These are phyloP conservation scores for Helicorthomorpha holstii DNA, from an alignment of 1,140 invertebrate genomes.

Conservation along the genomic window DNA sequence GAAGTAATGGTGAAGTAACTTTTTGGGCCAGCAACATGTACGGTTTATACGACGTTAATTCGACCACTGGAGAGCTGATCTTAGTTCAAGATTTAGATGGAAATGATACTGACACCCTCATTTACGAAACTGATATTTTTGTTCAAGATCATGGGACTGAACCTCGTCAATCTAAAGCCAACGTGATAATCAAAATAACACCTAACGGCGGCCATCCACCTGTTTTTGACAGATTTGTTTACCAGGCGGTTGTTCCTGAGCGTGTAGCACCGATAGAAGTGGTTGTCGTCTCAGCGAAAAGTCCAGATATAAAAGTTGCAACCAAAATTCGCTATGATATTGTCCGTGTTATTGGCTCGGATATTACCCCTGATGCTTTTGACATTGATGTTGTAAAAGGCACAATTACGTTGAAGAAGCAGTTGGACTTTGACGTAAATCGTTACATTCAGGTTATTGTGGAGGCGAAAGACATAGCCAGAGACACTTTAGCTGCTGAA, in stretches of 20 bases:
- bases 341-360: slow-evolving; percentile 36
- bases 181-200: background rate
- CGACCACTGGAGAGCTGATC: background rate
- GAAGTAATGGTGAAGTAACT: slow-evolving; percentile 21
- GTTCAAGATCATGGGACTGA: slow-evolving; percentile 7
- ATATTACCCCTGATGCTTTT: slow-evolving; percentile 69
- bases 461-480: background rate
- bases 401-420: slow-evolving; percentile 59
- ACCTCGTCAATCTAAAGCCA: background rate
- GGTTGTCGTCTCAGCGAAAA: background rate
- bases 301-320: background rate
- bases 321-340: background rate
- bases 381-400: slow-evolving; percentile 65
- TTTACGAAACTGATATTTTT: slow-evolving; percentile 2
- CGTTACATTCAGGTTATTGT: slow-evolving; percentile 1
- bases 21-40: slow-evolving; percentile 15
- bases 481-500: background rate
- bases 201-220: slow-evolving; percentile 4
- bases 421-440: slow-evolving; percentile 43
- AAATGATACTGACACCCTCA: background rate
- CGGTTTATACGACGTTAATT: slow-evolving; percentile 4
- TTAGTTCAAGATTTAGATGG: background rate
- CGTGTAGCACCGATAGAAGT: background rate
- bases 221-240: slow-evolving; percentile 5
- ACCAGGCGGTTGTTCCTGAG: background rate